phyloP scores from a whole-genome alignment of 2,797 vertebrate species.

The Sebastes steindachneri region DNA sequence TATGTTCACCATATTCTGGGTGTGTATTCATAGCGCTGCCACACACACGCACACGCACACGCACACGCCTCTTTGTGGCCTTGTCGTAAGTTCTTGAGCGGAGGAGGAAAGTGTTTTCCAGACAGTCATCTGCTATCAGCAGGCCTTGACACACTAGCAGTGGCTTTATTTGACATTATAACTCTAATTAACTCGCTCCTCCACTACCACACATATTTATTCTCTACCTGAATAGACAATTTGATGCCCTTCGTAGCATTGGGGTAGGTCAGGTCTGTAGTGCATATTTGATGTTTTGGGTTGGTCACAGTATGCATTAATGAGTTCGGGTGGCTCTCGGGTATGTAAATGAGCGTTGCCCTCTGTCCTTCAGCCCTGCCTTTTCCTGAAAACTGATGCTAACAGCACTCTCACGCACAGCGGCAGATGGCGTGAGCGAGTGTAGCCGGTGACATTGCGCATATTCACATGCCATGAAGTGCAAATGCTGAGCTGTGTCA shows the following conservation, averaged over 20 bases:
- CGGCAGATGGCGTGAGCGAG: conserved; percentile 68
- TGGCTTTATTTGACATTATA: conserved; percentile 20
- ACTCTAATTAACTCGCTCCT: not conserved
- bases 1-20: not conserved
- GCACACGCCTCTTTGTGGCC: not conserved
- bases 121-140: conserved; percentile 2
- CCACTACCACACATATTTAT: not conserved
- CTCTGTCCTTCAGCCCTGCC: conserved; percentile 55
- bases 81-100: conserved; percentile 12
- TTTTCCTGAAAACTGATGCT: conserved; percentile 50
- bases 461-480: conserved; percentile 51
- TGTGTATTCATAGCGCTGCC: not conserved
- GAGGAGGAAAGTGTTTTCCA: conserved; percentile 7
- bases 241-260: conserved; percentile 35
- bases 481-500: conserved; percentile 39
- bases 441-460: conserved; percentile 62
- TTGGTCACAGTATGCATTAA: conserved; percentile 44
- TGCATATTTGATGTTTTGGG: conserved; percentile 42
- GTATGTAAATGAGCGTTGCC: conserved; percentile 62
- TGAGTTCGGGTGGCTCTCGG: conserved; percentile 39
- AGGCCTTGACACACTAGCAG: conserved; percentile 4
- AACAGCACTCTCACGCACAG: conserved; percentile 25
- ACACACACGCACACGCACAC: not conserved
- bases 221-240: conserved; percentile 15
- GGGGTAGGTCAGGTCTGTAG: conserved; percentile 22